Base-by-base conservation (phyloP, 2,888 invertebrate genomes). In the Drosophila formosana region DNA sequence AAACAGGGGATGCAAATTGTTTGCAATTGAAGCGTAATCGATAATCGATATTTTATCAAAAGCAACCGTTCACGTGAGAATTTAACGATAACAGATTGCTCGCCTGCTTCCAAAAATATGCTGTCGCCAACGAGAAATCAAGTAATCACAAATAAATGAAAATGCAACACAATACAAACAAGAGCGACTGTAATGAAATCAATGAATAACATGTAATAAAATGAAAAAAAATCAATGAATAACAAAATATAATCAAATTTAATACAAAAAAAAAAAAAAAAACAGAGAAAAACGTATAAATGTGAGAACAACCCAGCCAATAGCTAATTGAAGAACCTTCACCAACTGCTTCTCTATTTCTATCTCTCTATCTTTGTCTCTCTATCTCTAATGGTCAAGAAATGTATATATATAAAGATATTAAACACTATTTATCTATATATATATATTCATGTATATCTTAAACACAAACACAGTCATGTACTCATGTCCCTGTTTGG, bases 21-120 rank as follows among this genome's bases (percentile, higher is more conserved):
- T 64, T 73, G 63, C 76, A 66, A 60, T 73, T 58, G 49, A 75
- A 69, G 55, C 66, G 66, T 66, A 73, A 79, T 67, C 65, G 57
- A 70, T 72, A 83, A 83, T 83, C 82, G 82, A 83, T 83, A 85
- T 83, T 82, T 85, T 85, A 80, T 85, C 53, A 80, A 75, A 83
- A 67, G 63, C 76, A 69, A 72, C 68, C 66, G 72, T 60, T 66
- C 66, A 77, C 72, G 63, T 67, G 66, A 72, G 66, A 68, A 45
- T 37, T 50, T 49, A 70, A 69, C 51, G 49, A 67, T 55, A 80
- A 72, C 57, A 63, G 49, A 81, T 84, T 82, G 82, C 82, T 82
- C 82, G 84, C 78, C 80, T 82, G 82, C 80, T 68, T 81, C 64
- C 65, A 76, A 66, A 60, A 72, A 60, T 81, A 86, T 84, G 86